phyloP scores from a whole-genome alignment of 2,797 vertebrate genomes.

The Erethizon dorsatum region DNA sequence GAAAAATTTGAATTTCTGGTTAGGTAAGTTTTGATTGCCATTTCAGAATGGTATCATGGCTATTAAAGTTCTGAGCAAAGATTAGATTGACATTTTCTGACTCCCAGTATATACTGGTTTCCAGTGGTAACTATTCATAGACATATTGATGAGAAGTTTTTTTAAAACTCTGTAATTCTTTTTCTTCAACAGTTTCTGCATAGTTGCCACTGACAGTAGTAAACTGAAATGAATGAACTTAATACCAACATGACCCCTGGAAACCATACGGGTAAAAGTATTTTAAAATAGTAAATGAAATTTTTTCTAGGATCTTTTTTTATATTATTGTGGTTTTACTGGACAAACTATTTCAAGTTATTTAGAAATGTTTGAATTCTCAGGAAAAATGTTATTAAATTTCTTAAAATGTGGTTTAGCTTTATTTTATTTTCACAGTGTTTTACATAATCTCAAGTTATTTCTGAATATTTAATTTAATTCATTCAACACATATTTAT shows the following conservation, averaged over 20 bases:
- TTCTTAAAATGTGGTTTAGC: constrained; percentile 55
- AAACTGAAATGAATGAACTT: background rate
- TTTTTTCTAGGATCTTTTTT: constrained; percentile 4
- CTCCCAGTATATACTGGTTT: background rate
- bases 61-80: background rate
- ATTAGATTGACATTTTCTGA: background rate
- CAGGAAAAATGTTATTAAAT: constrained; percentile 69
- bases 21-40: background rate
- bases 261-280: constrained; percentile 4
- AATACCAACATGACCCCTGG: background rate
- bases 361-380: constrained; percentile 32
- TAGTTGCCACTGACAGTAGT: background rate
- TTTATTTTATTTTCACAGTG: constrained; percentile 9
- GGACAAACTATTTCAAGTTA: constrained; percentile 21
- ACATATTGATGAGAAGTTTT: background rate
- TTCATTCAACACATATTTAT: background rate
- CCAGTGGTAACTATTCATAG: background rate
- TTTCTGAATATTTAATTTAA: constrained; percentile 26
- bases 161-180: constrained; percentile 9
- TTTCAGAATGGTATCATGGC: background rate
- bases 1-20: background rate
- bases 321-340: background rate
- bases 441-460: constrained; percentile 61
- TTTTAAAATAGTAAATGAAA: constrained; percentile 39
- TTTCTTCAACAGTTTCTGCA: background rate